Conservation (phyloP, 2,113 vertebrate species). For the Lampris incognitus region DNA sequence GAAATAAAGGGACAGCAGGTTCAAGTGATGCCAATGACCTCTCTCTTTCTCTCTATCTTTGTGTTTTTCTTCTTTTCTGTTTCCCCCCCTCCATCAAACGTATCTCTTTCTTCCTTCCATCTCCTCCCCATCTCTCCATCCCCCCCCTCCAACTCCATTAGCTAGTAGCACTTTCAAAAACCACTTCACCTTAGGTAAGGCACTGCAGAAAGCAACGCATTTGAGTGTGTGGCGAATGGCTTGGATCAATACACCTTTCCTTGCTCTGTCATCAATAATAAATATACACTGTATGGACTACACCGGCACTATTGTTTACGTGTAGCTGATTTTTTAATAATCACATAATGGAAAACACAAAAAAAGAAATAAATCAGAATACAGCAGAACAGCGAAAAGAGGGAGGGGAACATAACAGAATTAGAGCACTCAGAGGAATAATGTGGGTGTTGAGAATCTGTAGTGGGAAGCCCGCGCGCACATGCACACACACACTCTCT, state of each 20-base stretch:
- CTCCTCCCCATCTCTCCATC: constrained; percentile 14
- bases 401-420: neutral
- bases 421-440: neutral
- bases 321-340: too few relatives aligned
- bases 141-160: constrained; percentile 55
- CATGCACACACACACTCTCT: too few relatives aligned
- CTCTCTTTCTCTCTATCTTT: constrained; percentile 2
- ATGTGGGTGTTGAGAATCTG: neutral
- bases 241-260: constrained; percentile 58
- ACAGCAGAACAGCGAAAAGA: too few relatives aligned
- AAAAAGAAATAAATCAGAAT: too few relatives aligned
- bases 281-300: neutral
- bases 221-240: constrained; percentile 59
- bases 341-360: too few relatives aligned
- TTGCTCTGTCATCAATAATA: constrained; percentile 53
- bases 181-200: constrained; percentile 89
- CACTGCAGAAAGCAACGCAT: constrained; percentile 27
- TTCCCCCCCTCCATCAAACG: neutral
- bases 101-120: constrained; percentile 4
- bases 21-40: neutral
- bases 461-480: neutral
- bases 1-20: neutral
- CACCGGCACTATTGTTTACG: neutral
- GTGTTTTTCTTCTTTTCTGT: constrained; percentile 8
- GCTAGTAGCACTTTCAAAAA: constrained; percentile 89